These are phyloP conservation scores for Malachius bipustulatus DNA, from an alignment of 2,888 invertebrate species.

Conservation along the genomic window DNA sequence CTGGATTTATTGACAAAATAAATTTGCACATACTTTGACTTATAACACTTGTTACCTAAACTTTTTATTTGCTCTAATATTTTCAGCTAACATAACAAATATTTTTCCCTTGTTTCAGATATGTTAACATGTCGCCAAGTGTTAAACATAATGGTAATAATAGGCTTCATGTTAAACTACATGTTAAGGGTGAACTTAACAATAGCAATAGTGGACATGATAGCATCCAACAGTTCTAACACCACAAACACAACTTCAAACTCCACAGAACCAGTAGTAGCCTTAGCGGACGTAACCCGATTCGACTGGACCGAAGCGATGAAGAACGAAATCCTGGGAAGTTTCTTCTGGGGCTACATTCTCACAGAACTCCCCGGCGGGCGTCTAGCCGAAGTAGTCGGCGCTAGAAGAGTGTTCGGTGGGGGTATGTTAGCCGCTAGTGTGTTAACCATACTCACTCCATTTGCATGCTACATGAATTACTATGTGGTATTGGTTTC, in stretches of 20 bases:
- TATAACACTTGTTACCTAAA: no score
- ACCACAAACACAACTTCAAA: constrained; percentile 19
- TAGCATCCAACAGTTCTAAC: constrained; percentile 33
- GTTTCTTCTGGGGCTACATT: constrained; percentile 89
- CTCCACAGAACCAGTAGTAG: constrained; percentile 11
- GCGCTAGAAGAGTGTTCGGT: constrained; percentile 74
- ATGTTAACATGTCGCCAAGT: constrained; percentile 59
- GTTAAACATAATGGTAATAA: constrained; percentile 70
- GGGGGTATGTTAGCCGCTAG: constrained; percentile 77
- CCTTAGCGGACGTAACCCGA: constrained; percentile 31
- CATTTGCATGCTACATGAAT: constrained; percentile 58
- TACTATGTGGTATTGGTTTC: constrained; percentile 58
- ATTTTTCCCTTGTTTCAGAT: constrained; percentile 20
- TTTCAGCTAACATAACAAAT: no score
- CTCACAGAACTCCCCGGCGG: constrained; percentile 84
- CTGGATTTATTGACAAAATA: no score
- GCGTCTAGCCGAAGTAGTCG: constrained; percentile 69
- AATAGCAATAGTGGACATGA: constrained; percentile 79
- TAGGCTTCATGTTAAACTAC: constrained; percentile 85
- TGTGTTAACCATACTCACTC: constrained; percentile 68
- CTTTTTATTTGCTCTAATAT: no score
- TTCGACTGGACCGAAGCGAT: constrained; percentile 70
- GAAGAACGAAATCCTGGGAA: constrained; percentile 69
- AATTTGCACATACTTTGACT: no score
- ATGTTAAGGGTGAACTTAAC: constrained; percentile 77